Evolutionary conservation across 1,140 invertebrate species (phyloP).

Genomic region (Cydia strobilella): DNA sequence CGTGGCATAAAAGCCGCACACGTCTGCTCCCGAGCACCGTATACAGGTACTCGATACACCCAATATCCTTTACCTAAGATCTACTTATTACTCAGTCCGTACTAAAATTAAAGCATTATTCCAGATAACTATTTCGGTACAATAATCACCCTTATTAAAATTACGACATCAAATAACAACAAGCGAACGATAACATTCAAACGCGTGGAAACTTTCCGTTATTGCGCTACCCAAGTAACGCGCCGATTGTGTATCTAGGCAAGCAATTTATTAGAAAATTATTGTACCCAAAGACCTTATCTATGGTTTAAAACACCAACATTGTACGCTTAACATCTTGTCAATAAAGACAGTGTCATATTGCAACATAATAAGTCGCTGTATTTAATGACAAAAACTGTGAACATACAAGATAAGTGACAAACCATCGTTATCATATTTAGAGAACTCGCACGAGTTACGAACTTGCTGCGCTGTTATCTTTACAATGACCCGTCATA

Average conservation of each 20-base stretch:
- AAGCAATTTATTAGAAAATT: slow-evolving; percentile 21
- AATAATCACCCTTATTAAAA: slow-evolving; percentile 8
- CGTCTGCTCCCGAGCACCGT: background rate
- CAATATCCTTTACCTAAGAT: background rate
- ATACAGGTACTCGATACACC: background rate
- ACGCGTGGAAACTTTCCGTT: background rate
- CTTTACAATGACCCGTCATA: background rate
- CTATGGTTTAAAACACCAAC: background rate
- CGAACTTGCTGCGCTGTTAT: background rate
- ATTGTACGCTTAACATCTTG: background rate
- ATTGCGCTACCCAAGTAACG: background rate
- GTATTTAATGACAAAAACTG: background rate
- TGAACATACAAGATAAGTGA: background rate
- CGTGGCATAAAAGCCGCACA: too few species aligned
- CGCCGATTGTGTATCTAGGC: background rate
- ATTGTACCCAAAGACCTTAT: slow-evolving; percentile 30
- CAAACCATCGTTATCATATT: background rate
- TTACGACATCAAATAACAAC: background rate
- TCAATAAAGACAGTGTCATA: background rate
- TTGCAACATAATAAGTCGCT: background rate
- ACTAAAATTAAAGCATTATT: slow-evolving; percentile 39
- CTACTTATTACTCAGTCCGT: slow-evolving; percentile 37
- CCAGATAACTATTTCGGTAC: slow-evolving; percentile 32
- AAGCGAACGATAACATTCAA: background rate
- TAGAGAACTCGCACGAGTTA: slow-evolving; percentile 33